phyloP scores from a whole-genome alignment of 2,888 invertebrate genomes.

The Acanthococcus lagerstroemiae region DNA sequence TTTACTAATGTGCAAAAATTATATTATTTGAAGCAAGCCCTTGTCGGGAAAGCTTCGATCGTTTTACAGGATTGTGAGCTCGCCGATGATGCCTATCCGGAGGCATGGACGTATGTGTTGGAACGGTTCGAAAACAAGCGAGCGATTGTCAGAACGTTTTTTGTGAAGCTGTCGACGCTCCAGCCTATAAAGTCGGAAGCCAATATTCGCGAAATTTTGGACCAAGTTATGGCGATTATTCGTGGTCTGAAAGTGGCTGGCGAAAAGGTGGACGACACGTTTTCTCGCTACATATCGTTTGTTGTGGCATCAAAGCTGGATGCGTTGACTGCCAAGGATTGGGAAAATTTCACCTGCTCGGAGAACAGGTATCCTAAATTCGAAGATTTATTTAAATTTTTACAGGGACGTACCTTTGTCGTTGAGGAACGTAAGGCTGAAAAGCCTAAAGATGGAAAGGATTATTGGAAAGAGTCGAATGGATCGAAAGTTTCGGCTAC shows the following conservation, averaged over 20 bases:
- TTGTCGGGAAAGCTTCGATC: neutral
- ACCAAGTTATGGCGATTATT: neutral
- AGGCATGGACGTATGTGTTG: neutral
- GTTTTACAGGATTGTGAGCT: neutral
- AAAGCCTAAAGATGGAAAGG: neutral
- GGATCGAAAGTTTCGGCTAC: neutral
- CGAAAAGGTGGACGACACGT: neutral
- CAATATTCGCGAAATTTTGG: neutral
- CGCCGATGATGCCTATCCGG: neutral
- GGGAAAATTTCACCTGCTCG: neutral
- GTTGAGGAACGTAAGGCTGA: neutral
- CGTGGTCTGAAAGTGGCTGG: constrained; percentile 1
- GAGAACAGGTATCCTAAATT: neutral
- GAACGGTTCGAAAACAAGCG: neutral
- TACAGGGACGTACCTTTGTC: neutral
- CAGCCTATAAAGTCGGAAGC: neutral
- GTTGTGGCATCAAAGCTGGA: neutral
- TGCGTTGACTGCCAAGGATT: neutral
- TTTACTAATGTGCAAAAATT: constrained; percentile 2
- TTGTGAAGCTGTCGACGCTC: neutral
- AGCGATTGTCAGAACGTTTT: neutral
- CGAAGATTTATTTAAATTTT: neutral
- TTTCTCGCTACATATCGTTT: neutral
- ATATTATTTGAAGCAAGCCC: neutral
- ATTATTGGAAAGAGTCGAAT: neutral